Evolutionary conservation across 2,888 invertebrate species (phyloP).

Genomic region (Chloromyia formosa): DNA sequence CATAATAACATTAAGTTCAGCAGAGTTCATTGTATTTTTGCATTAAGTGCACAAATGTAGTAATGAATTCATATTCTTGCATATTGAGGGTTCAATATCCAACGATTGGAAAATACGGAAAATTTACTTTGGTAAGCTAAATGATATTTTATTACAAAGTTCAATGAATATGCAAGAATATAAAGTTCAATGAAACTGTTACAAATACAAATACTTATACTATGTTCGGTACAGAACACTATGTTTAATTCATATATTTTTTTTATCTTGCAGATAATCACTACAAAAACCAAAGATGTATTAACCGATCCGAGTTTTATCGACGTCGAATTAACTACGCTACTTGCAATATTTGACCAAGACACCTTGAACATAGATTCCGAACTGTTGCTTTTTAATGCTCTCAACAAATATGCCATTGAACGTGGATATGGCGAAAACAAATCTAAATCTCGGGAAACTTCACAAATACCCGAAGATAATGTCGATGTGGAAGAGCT

Average conservation of each 20-base stretch:
- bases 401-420: slow-evolving; percentile 73
- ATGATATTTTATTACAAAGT: too few relatives aligned
- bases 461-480: slow-evolving; percentile 37
- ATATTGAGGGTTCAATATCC: too few relatives aligned
- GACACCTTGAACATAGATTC: slow-evolving; percentile 77
- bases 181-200: too few relatives aligned
- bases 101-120: too few relatives aligned
- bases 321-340: slow-evolving; percentile 78
- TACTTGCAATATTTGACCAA: slow-evolving; percentile 78
- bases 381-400: slow-evolving; percentile 80
- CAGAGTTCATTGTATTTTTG: too few relatives aligned
- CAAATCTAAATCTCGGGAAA: slow-evolving; percentile 42
- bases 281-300: slow-evolving; percentile 79
- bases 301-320: slow-evolving; percentile 79
- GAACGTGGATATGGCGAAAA: slow-evolving; percentile 64
- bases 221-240: too few relatives aligned
- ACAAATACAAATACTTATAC: background rate
- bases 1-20: too few relatives aligned
- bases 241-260: too few relatives aligned
- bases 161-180: too few relatives aligned
- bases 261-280: slow-evolving; percentile 72
- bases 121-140: background rate
- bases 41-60: too few relatives aligned
- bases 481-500: slow-evolving; percentile 52
- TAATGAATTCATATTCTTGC: too few relatives aligned